phyloP scores from a whole-genome alignment of 2,113 vertebrate genomes.

The Setophaga coronata region DNA sequence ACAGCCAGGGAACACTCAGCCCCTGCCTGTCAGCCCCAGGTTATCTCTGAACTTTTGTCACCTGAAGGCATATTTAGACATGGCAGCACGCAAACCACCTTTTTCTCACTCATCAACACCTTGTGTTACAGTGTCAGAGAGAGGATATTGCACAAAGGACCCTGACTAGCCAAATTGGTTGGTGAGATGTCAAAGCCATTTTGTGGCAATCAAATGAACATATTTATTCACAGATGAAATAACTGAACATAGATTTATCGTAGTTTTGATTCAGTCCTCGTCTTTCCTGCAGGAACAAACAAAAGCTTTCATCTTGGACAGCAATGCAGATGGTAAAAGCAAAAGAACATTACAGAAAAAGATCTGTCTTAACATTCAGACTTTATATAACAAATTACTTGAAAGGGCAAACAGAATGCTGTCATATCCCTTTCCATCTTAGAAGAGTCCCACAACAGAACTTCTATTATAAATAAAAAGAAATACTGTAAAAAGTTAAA shows the following conservation, averaged over 20 bases:
- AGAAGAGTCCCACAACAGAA: background rate
- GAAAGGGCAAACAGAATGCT: background rate
- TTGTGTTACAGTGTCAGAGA: background rate
- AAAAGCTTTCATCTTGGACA: background rate
- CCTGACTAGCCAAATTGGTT: background rate
- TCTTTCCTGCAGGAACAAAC: background rate
- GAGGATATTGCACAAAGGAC: background rate
- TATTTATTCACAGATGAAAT: conserved; percentile 16
- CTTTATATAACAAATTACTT: background rate
- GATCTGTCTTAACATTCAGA: background rate
- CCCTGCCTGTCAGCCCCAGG: background rate
- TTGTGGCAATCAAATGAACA: background rate
- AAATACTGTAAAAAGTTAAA: conserved; percentile 40
- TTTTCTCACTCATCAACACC: conserved; percentile 37
- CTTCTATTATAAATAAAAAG: conserved; percentile 21
- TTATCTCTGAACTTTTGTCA: conserved; percentile 12
- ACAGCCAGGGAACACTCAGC: background rate
- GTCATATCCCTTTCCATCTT: background rate
- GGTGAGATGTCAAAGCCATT: background rate
- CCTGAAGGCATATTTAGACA: background rate
- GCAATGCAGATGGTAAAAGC: background rate
- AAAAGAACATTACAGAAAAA: background rate
- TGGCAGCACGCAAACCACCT: background rate
- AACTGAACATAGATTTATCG: background rate
- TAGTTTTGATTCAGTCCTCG: background rate